phyloP scores from a whole-genome alignment of 1,140 invertebrate species.

The Lordiphosa stackelbergi region DNA sequence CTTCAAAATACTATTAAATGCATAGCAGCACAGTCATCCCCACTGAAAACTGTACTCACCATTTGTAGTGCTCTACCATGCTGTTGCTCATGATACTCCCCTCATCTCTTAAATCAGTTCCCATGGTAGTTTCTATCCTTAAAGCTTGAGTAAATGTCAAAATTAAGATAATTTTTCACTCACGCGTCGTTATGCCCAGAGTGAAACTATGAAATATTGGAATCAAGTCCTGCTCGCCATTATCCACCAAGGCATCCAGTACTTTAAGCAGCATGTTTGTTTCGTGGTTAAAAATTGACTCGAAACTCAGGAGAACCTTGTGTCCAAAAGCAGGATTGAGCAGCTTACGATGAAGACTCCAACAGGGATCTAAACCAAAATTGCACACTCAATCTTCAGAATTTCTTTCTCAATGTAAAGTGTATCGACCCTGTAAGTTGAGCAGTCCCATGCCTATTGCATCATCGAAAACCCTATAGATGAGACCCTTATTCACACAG shows the following conservation, averaged over 20 bases:
- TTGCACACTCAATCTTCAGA: too few relatives aligned
- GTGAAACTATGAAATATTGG: constrained; percentile 55
- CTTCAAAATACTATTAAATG: constrained; percentile 53
- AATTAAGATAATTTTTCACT: constrained; percentile 10
- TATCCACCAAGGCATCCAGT: constrained; percentile 22
- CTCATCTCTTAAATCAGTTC: constrained; percentile 38
- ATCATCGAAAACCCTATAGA: constrained; percentile 62
- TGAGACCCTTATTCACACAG: constrained; percentile 64
- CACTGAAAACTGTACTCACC: constrained; percentile 44
- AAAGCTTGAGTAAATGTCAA: not conserved
- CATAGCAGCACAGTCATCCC: constrained; percentile 24
- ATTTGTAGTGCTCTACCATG: constrained; percentile 50
- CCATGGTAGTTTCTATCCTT: constrained; percentile 69
- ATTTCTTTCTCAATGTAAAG: not conserved
- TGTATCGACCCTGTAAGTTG: constrained; percentile 41
- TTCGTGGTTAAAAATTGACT: constrained; percentile 61
- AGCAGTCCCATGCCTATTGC: constrained; percentile 59
- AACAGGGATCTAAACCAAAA: constrained; percentile 30
- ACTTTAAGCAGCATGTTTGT: constrained; percentile 31
- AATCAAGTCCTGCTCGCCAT: constrained; percentile 46
- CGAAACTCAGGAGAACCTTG: constrained; percentile 61
- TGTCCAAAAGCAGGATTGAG: constrained; percentile 68
- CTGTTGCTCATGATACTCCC: constrained; percentile 16
- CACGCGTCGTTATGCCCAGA: constrained; percentile 58
- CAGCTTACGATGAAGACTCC: constrained; percentile 60